Conservation (phyloP, 2,888 invertebrate genomes). For the Pecten maximus region DNA sequence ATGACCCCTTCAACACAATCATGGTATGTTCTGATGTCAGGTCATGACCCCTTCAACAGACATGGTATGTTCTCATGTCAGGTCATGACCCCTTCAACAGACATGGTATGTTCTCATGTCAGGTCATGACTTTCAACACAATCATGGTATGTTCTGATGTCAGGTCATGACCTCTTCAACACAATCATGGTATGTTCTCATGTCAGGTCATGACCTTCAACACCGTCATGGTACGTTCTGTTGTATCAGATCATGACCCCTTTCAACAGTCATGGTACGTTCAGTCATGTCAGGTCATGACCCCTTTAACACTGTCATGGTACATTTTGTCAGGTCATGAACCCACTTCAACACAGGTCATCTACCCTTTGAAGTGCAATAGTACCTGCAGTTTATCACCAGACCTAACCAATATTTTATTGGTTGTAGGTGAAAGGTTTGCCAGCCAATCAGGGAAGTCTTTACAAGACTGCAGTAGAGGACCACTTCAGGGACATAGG, state of each 20-base stretch:
- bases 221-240: not conserved
- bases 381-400: not conserved
- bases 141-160: conserved; percentile 82
- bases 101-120: conserved; percentile 84
- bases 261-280: conserved; percentile 87
- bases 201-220: not conserved
- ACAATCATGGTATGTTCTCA: conserved; percentile 87
- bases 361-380: not conserved
- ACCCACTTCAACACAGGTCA: conserved; percentile 83
- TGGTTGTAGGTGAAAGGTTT: conserved; percentile 77
- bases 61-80: conserved; percentile 83
- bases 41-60: not conserved
- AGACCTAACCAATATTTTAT: not conserved
- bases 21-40: conserved; percentile 82
- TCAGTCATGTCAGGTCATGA: not conserved
- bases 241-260: conserved; percentile 89
- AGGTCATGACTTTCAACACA: not conserved
- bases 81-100: conserved; percentile 91
- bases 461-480: conserved; percentile 80
- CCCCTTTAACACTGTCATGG: not conserved
- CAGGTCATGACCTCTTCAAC: conserved; percentile 89
- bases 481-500: conserved; percentile 75
- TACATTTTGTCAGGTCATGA: conserved; percentile 87
- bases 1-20: conserved; percentile 91
- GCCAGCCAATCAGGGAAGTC: conserved; percentile 80